A percentile compares a stretch with the other conserved stretches of the same genome.
phyloP scores from a whole-genome alignment of 2,797 vertebrate genomes.

The Aselliscus stoliczkanus region DNA sequence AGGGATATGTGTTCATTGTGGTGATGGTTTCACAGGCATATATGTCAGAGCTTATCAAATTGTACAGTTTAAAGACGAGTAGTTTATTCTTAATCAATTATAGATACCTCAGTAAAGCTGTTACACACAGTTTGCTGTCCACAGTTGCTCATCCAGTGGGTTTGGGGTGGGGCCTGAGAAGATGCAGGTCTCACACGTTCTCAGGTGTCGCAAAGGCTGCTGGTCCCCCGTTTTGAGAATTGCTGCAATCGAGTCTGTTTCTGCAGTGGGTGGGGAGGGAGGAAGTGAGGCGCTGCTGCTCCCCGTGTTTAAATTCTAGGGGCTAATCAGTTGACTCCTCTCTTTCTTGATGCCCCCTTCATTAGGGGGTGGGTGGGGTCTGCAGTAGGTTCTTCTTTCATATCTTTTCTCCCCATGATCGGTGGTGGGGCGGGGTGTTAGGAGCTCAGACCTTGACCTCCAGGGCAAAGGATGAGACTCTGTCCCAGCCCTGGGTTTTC shows the following conservation, averaged over 20 bases:
- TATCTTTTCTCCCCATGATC: accelerated
- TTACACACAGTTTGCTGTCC: accelerated
- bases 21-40: not conserved
- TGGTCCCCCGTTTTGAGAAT: not conserved
- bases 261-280: not conserved
- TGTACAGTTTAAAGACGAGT: not conserved
- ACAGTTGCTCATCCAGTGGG: not conserved
- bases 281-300: accelerated
- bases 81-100: not conserved
- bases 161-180: not conserved
- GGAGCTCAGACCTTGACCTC: not conserved
- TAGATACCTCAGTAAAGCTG: not conserved
- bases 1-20: not conserved
- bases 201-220: not conserved
- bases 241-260: accelerated
- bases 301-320: not conserved
- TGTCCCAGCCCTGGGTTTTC: not conserved
- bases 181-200: not conserved
- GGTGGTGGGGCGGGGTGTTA: accelerated
- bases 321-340: not conserved
- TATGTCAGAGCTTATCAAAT: not conserved
- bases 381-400: not conserved
- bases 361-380: not conserved
- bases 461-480: not conserved
- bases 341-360: not conserved